Base-by-base conservation (phyloP, 2,888 invertebrate species). In the Ashinkailepas kermadecensis region DNA sequence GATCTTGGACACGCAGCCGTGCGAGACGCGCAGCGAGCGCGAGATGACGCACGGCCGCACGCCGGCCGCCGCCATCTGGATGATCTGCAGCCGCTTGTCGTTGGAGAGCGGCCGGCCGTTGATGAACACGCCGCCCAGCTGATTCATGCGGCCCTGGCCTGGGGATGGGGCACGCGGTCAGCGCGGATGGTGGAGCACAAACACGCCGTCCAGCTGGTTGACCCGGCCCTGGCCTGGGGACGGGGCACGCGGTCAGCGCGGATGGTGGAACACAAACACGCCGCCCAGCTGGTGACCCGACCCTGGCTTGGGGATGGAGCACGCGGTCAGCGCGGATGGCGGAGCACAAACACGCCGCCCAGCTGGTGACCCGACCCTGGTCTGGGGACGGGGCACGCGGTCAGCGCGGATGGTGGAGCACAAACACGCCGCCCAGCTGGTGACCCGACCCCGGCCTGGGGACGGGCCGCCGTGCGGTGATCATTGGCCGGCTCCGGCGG, bases 1-100 rank as follows among this genome's bases (percentile, higher is more conserved):
- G 83, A 83, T 83, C 82, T 83, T 83, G 81, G 83, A 83, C 82
- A 83, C 83, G 81, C 83, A 83, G 81, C 83, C 83, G 82, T 83
- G 83, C 80, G 81, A 81, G 78, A 83, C 83, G 18, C 74, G 54
- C 74, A 74, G 74, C 18, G 74, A 56, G 10, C 74, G 74, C 10
- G 74, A 74, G 74, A 74, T 74, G 21, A 74, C 56, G 21, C 74
- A 74, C 54, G 74, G 74, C 11, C 74, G 74, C 18, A 74, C 74
- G 9, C 74, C 74, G 8, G 74, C 74, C 18, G 74, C 74, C 54
- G 74, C 74, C 74, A 74, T 74, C 74, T 74, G 74, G 54, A 74
- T 56, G 54, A 74, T 74, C 74, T 74, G 74, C 54, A 74, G 54
- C 9, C 74, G 74, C 56, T 54, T 74, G 21, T 74, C 74, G 74